Conservation (phyloP, 2,888 invertebrate genomes). For the Troides aeacus region DNA sequence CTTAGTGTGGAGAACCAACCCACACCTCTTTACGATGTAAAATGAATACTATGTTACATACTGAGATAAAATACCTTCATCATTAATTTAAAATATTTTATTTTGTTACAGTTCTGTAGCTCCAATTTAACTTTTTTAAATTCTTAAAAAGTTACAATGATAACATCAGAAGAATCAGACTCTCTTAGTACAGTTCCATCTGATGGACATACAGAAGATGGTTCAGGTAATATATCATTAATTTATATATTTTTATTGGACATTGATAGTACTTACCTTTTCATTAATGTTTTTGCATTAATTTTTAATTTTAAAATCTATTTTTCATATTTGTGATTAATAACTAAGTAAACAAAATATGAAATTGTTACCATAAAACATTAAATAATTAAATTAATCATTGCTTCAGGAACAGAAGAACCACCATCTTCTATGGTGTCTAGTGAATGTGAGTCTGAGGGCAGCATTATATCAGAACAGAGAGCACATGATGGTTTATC, state of each 20-base stretch:
- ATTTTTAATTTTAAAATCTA: not conserved
- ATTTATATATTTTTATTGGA: not conserved
- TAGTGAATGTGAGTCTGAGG: slow-evolving; percentile 72
- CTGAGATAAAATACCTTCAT: not conserved
- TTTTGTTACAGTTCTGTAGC: slow-evolving; percentile 8
- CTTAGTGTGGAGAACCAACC: too few relatives aligned
- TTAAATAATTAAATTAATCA: not conserved
- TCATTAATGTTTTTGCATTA: not conserved
- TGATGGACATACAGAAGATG: slow-evolving; percentile 64
- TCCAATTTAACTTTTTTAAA: not conserved
- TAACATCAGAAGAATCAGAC: slow-evolving; percentile 68
- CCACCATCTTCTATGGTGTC: slow-evolving; percentile 75
- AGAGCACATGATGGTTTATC: slow-evolving; percentile 50
- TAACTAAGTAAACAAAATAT: not conserved
- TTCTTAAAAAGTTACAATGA: slow-evolving; percentile 45
- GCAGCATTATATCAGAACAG: slow-evolving; percentile 61
- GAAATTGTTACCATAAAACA: too few relatives aligned
- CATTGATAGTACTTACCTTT: too few relatives aligned
- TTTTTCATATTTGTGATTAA: too few relatives aligned
- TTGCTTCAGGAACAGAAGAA: slow-evolving; percentile 58
- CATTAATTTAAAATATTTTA: not conserved
- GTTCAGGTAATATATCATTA: slow-evolving; percentile 50
- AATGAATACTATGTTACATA: too few relatives aligned
- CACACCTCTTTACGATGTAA: too few relatives aligned
- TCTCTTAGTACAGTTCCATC: slow-evolving; percentile 62